Base-by-base conservation (phyloP, 2,797 vertebrate genomes). In the Smutsia temminckii region DNA sequence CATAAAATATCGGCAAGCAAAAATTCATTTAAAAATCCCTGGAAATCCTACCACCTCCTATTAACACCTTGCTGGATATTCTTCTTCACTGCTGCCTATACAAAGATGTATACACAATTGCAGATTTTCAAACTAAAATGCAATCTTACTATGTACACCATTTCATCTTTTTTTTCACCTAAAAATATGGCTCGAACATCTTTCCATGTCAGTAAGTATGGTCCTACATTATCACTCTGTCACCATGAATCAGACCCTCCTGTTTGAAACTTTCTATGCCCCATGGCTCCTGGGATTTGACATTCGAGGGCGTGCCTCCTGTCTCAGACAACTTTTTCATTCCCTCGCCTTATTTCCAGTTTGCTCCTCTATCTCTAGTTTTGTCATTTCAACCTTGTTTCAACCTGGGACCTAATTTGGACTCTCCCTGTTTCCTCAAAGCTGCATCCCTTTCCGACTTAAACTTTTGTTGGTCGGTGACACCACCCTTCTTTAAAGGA, bases 61-160 rank as follows among this genome's bases (percentile, higher is more conserved):
- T 80, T 69, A 83, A 55, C 16, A 89, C 53, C 53, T 94, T 91
- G 61, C 53, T 91, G 63, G 46, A 51, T 63, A 96, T 32, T 85
- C 53, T 77, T 91, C 68, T 80, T 94, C 57, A 81, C 18, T 55
- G 16, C 37, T 83, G 32, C 27, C 49, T 92, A 57, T 81, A 74
- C 53, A 89, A 71, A 85, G 21, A 18, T 32, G n/a, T 46, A 46
- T 27, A 78, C 1, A 12, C 9, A 40, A 10, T 37, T 64, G 42
- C 63, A 6, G 32, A 27, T 88, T 85, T 93, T 88, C 77, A 91
- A 94, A 77, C 64, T 89, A 75, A 79, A 89, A 32, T 71, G 23
- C n/a, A 20, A 66, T 78, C 40, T 20, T 85, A 81, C 9, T 42
- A 27, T 59, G 18, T 51, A 40, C 57, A 89, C 34, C 55, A 61